Percentiles rank a stretch among this genome's conserved stretches.
Conservation (phyloP, 2,888 invertebrate species). For the Polyommatus iphigenia region DNA sequence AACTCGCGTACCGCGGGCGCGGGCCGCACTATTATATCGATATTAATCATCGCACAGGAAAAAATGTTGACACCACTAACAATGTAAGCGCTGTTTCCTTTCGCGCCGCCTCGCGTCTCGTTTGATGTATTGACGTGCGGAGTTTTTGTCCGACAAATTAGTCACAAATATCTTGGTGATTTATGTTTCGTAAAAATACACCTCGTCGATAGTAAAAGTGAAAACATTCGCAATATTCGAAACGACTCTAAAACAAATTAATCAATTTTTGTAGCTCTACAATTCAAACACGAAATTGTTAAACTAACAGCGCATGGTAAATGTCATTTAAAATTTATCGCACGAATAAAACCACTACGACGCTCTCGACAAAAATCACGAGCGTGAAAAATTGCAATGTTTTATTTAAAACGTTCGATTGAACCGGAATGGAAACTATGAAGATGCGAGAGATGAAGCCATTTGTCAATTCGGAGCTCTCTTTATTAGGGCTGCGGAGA, state of each 20-base stretch:
- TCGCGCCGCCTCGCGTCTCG: background rate
- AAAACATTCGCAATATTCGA: conserved; percentile 7
- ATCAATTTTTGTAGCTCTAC: background rate
- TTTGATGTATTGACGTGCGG: background rate
- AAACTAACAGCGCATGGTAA: conserved; percentile 15
- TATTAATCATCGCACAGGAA: conserved; percentile 11
- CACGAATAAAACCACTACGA: conserved; percentile 17
- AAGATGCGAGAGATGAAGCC: background rate
- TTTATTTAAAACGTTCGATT: conserved; percentile 6
- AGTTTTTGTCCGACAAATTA: background rate
- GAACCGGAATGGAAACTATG: background rate
- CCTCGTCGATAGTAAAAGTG: background rate
- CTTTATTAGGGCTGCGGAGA: conserved; percentile 1
- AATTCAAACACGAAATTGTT: conserved; percentile 12
- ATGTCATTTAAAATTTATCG: conserved; percentile 19
- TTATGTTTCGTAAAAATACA: background rate
- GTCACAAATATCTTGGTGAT: background rate
- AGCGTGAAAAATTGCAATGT: conserved; percentile 4
- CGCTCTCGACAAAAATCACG: conserved; percentile 14
- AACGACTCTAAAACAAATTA: background rate
- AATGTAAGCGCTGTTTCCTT: conserved; percentile 1
- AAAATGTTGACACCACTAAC: conserved; percentile 20
- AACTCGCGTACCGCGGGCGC: conserved; percentile 32
- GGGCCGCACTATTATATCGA: conserved; percentile 12
- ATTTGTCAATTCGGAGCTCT: conserved; percentile 5